Conservation (phyloP, 2,888 invertebrate genomes). For the Eupelmus urozonus region DNA sequence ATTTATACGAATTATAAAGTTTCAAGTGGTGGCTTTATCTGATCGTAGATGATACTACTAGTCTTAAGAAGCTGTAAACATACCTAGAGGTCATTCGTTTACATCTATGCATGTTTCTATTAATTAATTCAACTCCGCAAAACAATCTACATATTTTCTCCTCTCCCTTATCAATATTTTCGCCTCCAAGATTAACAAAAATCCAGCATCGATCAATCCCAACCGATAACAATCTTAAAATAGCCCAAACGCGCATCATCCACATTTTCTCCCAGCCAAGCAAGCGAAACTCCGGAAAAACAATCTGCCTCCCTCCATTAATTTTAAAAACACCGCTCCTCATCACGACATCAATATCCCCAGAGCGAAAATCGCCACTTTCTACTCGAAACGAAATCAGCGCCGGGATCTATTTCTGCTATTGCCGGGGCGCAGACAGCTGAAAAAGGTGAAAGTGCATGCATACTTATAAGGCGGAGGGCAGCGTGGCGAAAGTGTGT, state of each 20-base stretch:
- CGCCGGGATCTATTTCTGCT: constrained; percentile 11
- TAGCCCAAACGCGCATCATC: too few species aligned
- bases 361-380: constrained; percentile 1
- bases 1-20: background rate
- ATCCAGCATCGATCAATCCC: too few species aligned
- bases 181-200: too few species aligned
- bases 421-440: background rate
- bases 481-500: constrained; percentile 15
- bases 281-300: too few species aligned
- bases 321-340: too few species aligned
- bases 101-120: background rate
- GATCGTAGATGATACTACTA: background rate
- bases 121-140: too few species aligned
- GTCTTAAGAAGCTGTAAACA: background rate
- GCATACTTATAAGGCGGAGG: constrained; percentile 15
- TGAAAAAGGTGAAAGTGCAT: constrained; percentile 43
- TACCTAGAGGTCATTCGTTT: constrained; percentile 4
- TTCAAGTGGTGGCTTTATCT: constrained; percentile 9
- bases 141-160: too few species aligned
- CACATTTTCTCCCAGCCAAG: too few species aligned
- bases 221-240: too few species aligned
- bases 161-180: too few species aligned
- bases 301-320: too few species aligned
- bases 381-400: constrained; percentile 1
- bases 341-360: too few species aligned